A percentile compares a stretch with the other conserved stretches of the same genome.
These are phyloP conservation scores for Agelas oroides DNA, from an alignment of 37 sponge, comb jelly and placozoan genomes.

Conservation along the genomic window DNA sequence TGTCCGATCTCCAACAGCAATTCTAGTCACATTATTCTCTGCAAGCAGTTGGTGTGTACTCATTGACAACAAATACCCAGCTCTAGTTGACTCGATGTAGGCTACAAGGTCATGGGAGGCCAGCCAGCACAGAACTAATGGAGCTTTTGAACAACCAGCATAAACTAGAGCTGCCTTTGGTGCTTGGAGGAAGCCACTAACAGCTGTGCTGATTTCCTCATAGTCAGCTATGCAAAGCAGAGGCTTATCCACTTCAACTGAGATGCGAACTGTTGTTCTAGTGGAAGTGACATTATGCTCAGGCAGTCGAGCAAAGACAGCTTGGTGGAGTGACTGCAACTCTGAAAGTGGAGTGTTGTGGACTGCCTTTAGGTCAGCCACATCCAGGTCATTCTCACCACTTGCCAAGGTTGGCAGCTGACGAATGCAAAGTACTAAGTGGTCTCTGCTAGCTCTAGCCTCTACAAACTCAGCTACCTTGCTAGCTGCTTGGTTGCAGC, in stretches of 20 bases:
- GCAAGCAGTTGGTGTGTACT: neutral
- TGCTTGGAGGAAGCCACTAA: neutral
- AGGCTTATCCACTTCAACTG: neutral
- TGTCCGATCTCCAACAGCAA: neutral
- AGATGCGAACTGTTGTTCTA: neutral
- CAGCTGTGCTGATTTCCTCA: neutral
- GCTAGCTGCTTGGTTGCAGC: neutral
- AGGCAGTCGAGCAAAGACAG: slow-evolving; percentile 5
- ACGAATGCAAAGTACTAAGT: neutral
- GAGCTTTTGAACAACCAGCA: neutral
- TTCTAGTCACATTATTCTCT: neutral
- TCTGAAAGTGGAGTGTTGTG: neutral
- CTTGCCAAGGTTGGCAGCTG: neutral
- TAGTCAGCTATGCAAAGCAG: neutral
- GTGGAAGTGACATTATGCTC: neutral
- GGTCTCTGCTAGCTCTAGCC: neutral
- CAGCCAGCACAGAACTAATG: neutral
- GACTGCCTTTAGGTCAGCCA: neutral
- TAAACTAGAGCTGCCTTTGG: neutral
- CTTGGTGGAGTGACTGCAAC: neutral
- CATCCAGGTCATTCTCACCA: too few species aligned
- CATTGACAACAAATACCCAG: neutral
- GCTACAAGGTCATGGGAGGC: neutral
- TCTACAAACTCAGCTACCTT: neutral
- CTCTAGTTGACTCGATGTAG: neutral